phyloP scores from a whole-genome alignment of 2,113 vertebrate genomes.

The Zingel zingel region DNA sequence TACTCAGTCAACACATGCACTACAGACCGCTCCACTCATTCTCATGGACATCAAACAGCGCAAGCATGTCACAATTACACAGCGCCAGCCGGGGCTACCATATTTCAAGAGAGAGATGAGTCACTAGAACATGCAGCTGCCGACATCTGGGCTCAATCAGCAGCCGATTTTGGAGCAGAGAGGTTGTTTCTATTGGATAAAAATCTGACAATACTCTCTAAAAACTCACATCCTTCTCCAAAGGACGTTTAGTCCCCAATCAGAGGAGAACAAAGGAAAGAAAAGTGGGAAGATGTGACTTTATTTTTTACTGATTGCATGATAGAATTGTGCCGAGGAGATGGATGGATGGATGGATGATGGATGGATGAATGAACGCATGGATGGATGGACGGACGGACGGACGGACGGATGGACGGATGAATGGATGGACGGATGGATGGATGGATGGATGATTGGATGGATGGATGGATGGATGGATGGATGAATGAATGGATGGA shows the following conservation, averaged over 20 bases:
- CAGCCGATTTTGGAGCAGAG: background rate
- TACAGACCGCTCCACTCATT: conserved; percentile 38
- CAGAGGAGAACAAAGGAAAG: background rate
- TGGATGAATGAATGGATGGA: no score
- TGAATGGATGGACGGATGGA: no score
- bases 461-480: no score
- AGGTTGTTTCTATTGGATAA: conserved; percentile 30
- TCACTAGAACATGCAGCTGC: conserved; percentile 14
- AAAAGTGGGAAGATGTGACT: background rate
- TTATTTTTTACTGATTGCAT: background rate
- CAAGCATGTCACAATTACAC: conserved; percentile 28
- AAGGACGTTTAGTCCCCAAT: background rate
- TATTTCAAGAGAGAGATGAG: conserved; percentile 39
- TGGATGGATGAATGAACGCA: no score
- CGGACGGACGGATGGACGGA: no score
- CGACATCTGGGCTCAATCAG: conserved; percentile 44
- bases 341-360: no score
- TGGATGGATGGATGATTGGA: no score
- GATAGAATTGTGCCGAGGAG: background rate
- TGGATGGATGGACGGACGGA: no score
- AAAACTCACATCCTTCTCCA: background rate
- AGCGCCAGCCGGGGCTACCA: conserved; percentile 16
- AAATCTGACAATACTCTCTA: conserved; percentile 9
- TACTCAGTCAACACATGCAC: conserved; percentile 43
- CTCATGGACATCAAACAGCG: conserved; percentile 46